Conservation (phyloP, 30 jellyfish, hydroid and myxozoan species). For the Haliclystus octoradiatus region DNA sequence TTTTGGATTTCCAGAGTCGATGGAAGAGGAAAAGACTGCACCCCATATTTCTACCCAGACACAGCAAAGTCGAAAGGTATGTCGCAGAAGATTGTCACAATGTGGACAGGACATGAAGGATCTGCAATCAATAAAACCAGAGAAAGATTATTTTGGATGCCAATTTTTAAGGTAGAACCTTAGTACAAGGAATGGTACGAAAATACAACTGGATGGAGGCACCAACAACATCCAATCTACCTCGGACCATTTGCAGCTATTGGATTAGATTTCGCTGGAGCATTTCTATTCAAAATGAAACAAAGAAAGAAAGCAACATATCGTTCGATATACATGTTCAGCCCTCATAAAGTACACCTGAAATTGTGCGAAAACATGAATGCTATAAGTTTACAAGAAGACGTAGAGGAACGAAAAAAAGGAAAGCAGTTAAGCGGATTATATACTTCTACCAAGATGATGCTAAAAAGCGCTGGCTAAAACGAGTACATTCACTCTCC, state of each 20-base stretch:
- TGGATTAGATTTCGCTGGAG: constrained; percentile 20
- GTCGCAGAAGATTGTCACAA: constrained; percentile 20
- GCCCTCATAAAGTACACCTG: no score
- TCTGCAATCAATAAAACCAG: constrained; percentile 15
- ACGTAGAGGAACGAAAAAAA: constrained; percentile 5
- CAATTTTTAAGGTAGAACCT: constrained; percentile 21
- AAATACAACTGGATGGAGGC: constrained; percentile 7
- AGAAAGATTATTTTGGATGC: constrained; percentile 7
- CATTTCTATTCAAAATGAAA: constrained; percentile 15
- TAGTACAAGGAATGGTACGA: constrained; percentile 20
- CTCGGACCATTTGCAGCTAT: constrained; percentile 24
- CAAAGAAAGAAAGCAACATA: constrained; percentile 5
- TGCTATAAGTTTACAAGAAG: constrained; percentile 5
- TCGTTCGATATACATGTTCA: no score
- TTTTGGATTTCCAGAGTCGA: constrained; percentile 21
- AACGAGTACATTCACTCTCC: constrained; percentile 34
- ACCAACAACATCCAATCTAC: constrained; percentile 16
- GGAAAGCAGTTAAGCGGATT: not conserved
- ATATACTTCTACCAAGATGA: constrained; percentile 12
- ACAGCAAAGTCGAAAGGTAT: not conserved
- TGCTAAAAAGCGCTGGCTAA: constrained; percentile 14
- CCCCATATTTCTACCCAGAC: constrained; percentile 30
- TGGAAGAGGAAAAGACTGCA: constrained; percentile 20
- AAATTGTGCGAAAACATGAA: no score
- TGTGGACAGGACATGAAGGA: constrained; percentile 9